A percentile compares a stretch with the other conserved stretches of the same genome.
These are phyloP conservation scores for Tachysurus vachellii DNA, from an alignment of 2,113 vertebrate genomes.

Conservation along the genomic window DNA sequence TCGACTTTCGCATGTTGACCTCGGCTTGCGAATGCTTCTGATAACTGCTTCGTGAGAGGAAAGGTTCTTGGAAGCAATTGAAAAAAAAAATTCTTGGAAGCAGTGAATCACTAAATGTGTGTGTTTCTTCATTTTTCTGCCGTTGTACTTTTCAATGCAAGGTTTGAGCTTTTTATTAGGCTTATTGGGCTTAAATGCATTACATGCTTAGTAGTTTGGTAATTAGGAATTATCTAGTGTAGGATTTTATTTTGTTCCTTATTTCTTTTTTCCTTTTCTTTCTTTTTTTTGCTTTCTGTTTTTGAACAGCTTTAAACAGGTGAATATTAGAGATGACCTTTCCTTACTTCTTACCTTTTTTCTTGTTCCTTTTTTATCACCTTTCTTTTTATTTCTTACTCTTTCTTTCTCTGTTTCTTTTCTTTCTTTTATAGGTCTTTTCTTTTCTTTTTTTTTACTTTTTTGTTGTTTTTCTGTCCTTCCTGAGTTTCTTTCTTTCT, in stretches of 20 bases:
- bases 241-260: neutral
- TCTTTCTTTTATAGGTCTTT: no score
- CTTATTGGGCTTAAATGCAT: neutral
- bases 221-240: neutral
- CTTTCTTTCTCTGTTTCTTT: no score
- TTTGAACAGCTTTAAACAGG: no score
- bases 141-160: neutral
- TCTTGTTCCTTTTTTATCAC: neutral
- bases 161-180: neutral
- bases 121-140: conserved; percentile 18
- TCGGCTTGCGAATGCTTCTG: conserved; percentile 38
- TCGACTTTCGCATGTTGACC: conserved; percentile 46
- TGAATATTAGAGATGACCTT: neutral
- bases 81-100: neutral
- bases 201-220: neutral
- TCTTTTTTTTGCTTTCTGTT: neutral
- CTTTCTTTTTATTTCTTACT: neutral
- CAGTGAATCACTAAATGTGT: conserved; percentile 11
- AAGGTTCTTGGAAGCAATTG: conserved; percentile 39
- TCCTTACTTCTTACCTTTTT: neutral
- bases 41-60: conserved; percentile 19
- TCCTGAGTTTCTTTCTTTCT: neutral
- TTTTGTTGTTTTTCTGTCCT: no score
- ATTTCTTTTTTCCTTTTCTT: neutral
- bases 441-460: neutral